Evolutionary conservation across 2,113 vertebrate species (phyloP), one percentile per base, ranked within the genome.

Genomic region (Corythornis vintsioides): DNA sequence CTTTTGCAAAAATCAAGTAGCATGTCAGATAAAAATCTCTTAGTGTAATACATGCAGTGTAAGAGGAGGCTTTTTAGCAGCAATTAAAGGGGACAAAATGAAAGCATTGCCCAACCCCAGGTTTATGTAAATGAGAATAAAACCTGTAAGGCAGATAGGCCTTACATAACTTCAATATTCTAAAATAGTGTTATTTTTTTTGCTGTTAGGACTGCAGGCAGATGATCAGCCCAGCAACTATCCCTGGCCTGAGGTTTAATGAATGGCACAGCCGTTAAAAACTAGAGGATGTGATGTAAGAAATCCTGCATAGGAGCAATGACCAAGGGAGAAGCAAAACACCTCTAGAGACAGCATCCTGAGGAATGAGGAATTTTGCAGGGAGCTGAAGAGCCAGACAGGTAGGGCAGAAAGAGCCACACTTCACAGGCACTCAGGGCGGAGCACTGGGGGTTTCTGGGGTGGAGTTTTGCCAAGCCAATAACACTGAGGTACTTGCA

Each of bases 201-300:
- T 11, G 7, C 42, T 53, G 18, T 50, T 59, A 40, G 15, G 16
- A 12, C 48, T 84, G 48, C 11, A 57, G 33, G 52, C 43, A 71
- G 31, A 65, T 31, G 42, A 83, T 11, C 16, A 56, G 16, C 6
- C 21, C 33, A 24, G 28, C 11, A 20, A 18, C 42, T 16, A 8
- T 11, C 26, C 52, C 59, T 20, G 11, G 17, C 12, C 31, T 57
- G 59, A 31, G 17, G 24, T 76, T 84, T 22, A 60, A 7, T 9
- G 13, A 57, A 40, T 0, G 2, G 55, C 22, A 50, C 11, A 35
- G 53, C 35, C n/a, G 29, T 7, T 15, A 38, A 88, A 73, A 59
- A 53, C 29, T 25, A 14, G 2, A 2, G 15, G 35, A 53, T 0
- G 1, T 15, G 42, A 35, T 1, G 0, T 13, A 31, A 76, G 47